Conservation (phyloP, 2,888 invertebrate genomes). For the Mesoligia furuncula region DNA sequence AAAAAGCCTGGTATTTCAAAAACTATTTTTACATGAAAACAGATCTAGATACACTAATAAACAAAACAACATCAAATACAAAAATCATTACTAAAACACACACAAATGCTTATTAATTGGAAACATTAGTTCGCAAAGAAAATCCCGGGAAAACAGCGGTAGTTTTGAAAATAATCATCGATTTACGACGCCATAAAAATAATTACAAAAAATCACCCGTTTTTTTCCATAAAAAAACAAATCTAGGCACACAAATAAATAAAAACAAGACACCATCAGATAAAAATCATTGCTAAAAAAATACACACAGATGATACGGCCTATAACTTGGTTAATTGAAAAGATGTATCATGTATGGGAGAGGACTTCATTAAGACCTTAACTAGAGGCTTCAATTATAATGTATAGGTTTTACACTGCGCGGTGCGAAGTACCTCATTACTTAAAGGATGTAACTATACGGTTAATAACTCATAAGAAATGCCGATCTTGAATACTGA, state of each 20-base stretch:
- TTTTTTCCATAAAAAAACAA: background rate
- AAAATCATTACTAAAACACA: conserved; percentile 22
- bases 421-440: conserved; percentile 62
- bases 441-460: conserved; percentile 57
- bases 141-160: background rate
- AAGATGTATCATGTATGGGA: conserved; percentile 64
- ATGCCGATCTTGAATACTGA: conserved; percentile 49
- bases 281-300: conserved; percentile 36
- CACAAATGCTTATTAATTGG: conserved; percentile 28
- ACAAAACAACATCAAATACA: background rate
- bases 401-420: conserved; percentile 44
- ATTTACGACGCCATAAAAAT: background rate
- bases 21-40: background rate
- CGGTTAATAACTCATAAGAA: conserved; percentile 56
- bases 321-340: conserved; percentile 58
- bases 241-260: background rate
- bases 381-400: conserved; percentile 57
- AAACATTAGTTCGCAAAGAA: background rate
- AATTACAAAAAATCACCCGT: background rate
- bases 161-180: background rate
- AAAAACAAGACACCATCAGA: background rate
- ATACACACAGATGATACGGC: conserved; percentile 21
- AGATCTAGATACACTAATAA: background rate
- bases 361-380: conserved; percentile 56
- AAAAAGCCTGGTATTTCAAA: background rate